Percentiles rank a stretch among this genome's conserved stretches.
phyloP scores from a whole-genome alignment of 2,797 vertebrate species.

The Manis crassicaudata region DNA sequence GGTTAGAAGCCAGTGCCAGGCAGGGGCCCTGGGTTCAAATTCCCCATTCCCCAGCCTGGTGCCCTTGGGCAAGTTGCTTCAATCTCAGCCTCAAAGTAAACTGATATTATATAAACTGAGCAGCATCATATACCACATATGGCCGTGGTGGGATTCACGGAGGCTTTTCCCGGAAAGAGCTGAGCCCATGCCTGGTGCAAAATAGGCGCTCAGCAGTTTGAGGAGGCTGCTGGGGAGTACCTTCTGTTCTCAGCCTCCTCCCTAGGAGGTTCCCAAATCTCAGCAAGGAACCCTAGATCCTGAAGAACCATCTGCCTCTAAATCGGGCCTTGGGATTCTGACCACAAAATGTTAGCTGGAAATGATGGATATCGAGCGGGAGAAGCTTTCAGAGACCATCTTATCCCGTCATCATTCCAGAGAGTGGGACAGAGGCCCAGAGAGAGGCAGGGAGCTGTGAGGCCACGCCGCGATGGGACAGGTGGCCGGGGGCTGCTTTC shows the following conservation, averaged over 20 bases:
- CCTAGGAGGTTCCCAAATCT: not conserved
- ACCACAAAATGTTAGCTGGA: not conserved
- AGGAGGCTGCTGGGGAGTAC: not conserved
- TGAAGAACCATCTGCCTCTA: not conserved
- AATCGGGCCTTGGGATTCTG: not conserved
- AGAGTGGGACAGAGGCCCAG: not conserved
- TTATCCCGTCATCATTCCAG: not conserved
- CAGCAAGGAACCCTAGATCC: not conserved
- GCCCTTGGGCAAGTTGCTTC: not conserved
- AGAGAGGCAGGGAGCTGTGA: not conserved
- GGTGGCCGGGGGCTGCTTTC: not conserved
- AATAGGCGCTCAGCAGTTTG: not conserved
- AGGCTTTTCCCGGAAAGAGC: not conserved
- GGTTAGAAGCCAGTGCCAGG: not conserved
- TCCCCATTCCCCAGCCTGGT: not conserved
- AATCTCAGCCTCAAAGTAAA: not conserved
- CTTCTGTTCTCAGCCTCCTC: not conserved
- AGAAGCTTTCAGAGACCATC: not conserved
- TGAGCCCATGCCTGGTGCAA: not conserved
- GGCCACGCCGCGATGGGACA: not conserved
- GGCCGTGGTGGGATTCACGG: not conserved
- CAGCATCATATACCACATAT: fast-evolving
- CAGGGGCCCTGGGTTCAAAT: not conserved
- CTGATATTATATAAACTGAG: fast-evolving
- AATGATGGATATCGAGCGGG: not conserved